These are phyloP conservation scores for Petrophora chlorosata DNA, from an alignment of 2,888 invertebrate species.

Conservation along the genomic window DNA sequence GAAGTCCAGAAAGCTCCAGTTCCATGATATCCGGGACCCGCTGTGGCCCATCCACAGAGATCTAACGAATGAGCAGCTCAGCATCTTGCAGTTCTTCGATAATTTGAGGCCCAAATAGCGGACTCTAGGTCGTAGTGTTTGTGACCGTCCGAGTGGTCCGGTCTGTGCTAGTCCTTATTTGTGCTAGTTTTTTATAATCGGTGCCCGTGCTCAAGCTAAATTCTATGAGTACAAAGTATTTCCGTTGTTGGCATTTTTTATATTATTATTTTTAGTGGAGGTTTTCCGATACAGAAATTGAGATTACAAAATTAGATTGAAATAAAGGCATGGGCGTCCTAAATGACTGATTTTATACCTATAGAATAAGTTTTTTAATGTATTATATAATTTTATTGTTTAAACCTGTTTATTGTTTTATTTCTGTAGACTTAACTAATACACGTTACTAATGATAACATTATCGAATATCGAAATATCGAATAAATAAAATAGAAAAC, in stretches of 20 bases:
- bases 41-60: conserved; percentile 38
- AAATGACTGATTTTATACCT: conserved; percentile 22
- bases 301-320: conserved; percentile 11
- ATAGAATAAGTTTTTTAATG: conserved; percentile 19
- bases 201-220: conserved; percentile 4
- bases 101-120: conserved; percentile 24
- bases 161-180: conserved; percentile 18
- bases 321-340: conserved; percentile 14
- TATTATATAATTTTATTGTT: conserved; percentile 28
- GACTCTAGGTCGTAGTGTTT: neutral
- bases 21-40: conserved; percentile 49
- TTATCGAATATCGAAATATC: too few relatives aligned
- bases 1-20: conserved; percentile 33
- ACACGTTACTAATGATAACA: neutral
- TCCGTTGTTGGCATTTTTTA: conserved; percentile 7
- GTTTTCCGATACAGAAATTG: neutral
- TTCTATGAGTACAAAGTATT: conserved; percentile 20
- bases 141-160: neutral
- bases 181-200: neutral
- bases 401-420: conserved; percentile 10
- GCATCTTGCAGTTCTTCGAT: conserved; percentile 57
- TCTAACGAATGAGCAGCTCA: conserved; percentile 42
- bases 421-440: neutral
- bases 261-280: neutral
- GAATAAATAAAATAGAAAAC: too few relatives aligned